Evolutionary conservation across 2,888 invertebrate genomes (phyloP).

Genomic region (Parnassius mnemosyne): DNA sequence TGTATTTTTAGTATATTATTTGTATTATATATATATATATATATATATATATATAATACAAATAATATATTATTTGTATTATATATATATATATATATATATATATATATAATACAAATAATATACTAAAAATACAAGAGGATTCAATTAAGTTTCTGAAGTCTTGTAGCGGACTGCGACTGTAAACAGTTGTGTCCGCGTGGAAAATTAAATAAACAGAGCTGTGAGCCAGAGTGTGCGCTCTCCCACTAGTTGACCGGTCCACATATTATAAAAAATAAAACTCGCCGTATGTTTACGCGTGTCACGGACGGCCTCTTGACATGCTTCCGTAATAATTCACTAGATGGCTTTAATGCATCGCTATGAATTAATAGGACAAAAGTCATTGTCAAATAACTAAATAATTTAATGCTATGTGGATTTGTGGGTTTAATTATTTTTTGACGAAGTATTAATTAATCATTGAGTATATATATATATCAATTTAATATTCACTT

Average conservation of each 20-base stretch:
- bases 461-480: too few species aligned
- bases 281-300: slow-evolving; percentile 20
- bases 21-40: too few species aligned
- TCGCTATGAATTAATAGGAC: slow-evolving; percentile 39
- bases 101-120: too few species aligned
- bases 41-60: too few species aligned
- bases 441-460: not conserved
- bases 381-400: slow-evolving; percentile 19
- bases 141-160: slow-evolving; percentile 27
- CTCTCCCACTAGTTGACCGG: slow-evolving; percentile 22
- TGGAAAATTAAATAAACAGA: slow-evolving; percentile 51
- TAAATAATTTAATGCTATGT: slow-evolving; percentile 8
- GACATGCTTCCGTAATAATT: slow-evolving; percentile 63
- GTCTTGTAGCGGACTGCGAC: slow-evolving; percentile 30
- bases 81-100: too few species aligned
- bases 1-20: not conserved
- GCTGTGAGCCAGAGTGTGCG: slow-evolving; percentile 41
- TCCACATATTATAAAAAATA: slow-evolving; percentile 11
- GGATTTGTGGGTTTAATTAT: not conserved
- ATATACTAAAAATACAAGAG: slow-evolving; percentile 1
- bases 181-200: slow-evolving; percentile 41
- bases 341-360: slow-evolving; percentile 52
- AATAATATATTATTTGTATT: too few species aligned
- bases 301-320: slow-evolving; percentile 45
- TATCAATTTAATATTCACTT: too few species aligned